Conservation (phyloP, 1,140 invertebrate genomes). For the Carcinoscorpius rotundicauda region DNA sequence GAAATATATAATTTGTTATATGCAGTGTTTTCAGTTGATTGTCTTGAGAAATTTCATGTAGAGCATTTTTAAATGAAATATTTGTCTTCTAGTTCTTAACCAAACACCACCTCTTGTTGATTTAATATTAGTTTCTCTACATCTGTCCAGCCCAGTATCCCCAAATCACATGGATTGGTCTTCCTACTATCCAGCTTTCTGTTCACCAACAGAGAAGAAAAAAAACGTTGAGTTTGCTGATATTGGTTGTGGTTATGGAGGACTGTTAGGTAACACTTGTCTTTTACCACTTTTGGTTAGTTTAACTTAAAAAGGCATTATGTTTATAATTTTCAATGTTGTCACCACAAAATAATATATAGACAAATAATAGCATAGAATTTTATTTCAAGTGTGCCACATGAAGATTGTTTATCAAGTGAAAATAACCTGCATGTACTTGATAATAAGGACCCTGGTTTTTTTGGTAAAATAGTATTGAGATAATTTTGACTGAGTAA, state of each 20-base stretch:
- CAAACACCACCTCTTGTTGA: background rate
- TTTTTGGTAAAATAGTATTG: too few relatives aligned
- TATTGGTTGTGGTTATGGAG: constrained; percentile 98
- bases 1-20: constrained; percentile 12
- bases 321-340: too few relatives aligned
- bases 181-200: constrained; percentile 54
- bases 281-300: too few relatives aligned
- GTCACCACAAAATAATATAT: too few relatives aligned
- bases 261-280: constrained; percentile 57
- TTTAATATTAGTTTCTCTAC: background rate
- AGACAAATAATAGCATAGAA: too few relatives aligned
- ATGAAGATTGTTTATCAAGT: too few relatives aligned
- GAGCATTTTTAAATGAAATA: constrained; percentile 1
- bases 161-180: constrained; percentile 64
- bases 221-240: constrained; percentile 79
- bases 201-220: constrained; percentile 22
- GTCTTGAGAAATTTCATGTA: constrained; percentile 10
- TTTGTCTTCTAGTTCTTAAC: background rate
- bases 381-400: too few relatives aligned
- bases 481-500: too few relatives aligned
- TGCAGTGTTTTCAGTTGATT: constrained; percentile 6
- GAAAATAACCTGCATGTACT: too few relatives aligned
- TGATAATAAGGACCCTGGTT: too few relatives aligned
- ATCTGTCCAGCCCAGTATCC: constrained; percentile 47
- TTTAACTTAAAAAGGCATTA: too few relatives aligned